Percentiles rank a stretch among this genome's conserved stretches.
phyloP scores from a whole-genome alignment of 1,140 invertebrate genomes.

The Diorhabda sublineata region DNA sequence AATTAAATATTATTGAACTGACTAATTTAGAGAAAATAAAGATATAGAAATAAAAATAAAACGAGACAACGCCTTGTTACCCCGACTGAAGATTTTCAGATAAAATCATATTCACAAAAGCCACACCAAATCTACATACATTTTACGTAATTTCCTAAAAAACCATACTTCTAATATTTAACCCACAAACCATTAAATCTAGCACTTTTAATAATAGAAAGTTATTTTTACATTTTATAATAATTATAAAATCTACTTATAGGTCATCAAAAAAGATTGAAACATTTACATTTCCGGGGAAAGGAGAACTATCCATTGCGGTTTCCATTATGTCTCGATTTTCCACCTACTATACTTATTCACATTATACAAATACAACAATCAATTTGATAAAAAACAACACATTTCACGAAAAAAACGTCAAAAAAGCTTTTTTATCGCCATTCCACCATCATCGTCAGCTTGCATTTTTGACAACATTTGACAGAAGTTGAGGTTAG shows the following conservation, averaged over 20 bases:
- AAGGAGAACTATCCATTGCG: constrained; percentile 21
- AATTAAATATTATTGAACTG: too few species aligned
- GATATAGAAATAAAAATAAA: not conserved
- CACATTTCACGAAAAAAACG: not conserved
- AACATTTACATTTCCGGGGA: constrained; percentile 21
- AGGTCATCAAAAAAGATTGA: constrained; percentile 17
- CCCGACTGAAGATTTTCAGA: not conserved
- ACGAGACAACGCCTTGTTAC: constrained; percentile 14
- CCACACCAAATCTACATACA: not conserved
- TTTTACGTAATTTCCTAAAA: not conserved
- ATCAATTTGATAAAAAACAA: not conserved
- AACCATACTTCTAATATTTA: not conserved
- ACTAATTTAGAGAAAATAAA: too few species aligned
- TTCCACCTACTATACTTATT: not conserved
- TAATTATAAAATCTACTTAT: constrained; percentile 15
- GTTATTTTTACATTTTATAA: constrained; percentile 20
- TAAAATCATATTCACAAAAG: not conserved
- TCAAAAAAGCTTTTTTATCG: constrained; percentile 8
- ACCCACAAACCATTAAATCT: constrained; percentile 3
- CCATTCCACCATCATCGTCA: constrained; percentile 12
- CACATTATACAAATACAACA: constrained; percentile 6
- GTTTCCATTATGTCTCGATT: constrained; percentile 13
- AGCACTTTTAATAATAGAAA: constrained; percentile 18
- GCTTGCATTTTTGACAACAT: constrained; percentile 8
- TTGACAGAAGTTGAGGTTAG: constrained; percentile 22